phyloP scores from a whole-genome alignment of 1,140 invertebrate species.

The Monochamus saltuarius region DNA sequence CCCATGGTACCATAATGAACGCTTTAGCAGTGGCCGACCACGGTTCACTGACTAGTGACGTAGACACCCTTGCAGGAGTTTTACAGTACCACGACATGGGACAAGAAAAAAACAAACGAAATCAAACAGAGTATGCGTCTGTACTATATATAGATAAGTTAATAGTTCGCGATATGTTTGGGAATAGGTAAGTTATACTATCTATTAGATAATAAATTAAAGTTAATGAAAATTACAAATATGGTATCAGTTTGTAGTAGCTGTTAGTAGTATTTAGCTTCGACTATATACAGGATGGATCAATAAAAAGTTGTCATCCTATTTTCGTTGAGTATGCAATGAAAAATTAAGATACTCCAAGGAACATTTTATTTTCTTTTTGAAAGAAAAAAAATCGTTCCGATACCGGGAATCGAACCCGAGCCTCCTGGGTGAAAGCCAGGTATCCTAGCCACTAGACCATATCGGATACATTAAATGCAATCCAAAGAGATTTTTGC shows the following conservation, averaged over 20 bases:
- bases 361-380: too few relatives aligned
- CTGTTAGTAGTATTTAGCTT: too few relatives aligned
- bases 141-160: conserved; percentile 39
- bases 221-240: too few relatives aligned
- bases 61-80: conserved; percentile 32
- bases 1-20: conserved; percentile 37
- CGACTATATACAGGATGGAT: too few relatives aligned
- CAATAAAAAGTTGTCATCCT: too few relatives aligned
- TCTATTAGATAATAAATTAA: background rate
- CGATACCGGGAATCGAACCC: conserved; percentile 46
- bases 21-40: conserved; percentile 37
- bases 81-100: conserved; percentile 38
- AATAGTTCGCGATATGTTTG: conserved; percentile 43
- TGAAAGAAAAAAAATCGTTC: conserved; percentile 28
- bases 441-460: conserved; percentile 45
- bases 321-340: too few relatives aligned
- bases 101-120: conserved; percentile 32
- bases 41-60: conserved; percentile 28
- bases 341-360: too few relatives aligned
- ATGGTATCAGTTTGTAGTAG: too few relatives aligned
- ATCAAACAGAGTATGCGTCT: conserved; percentile 24
- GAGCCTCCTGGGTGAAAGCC: conserved; percentile 46
- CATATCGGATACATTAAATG: conserved; percentile 31
- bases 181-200: conserved; percentile 38
- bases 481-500: too few relatives aligned